Evolutionary conservation across 2,797 vertebrate genomes (phyloP).

Genomic region (Enteromius thamalakanensis): DNA sequence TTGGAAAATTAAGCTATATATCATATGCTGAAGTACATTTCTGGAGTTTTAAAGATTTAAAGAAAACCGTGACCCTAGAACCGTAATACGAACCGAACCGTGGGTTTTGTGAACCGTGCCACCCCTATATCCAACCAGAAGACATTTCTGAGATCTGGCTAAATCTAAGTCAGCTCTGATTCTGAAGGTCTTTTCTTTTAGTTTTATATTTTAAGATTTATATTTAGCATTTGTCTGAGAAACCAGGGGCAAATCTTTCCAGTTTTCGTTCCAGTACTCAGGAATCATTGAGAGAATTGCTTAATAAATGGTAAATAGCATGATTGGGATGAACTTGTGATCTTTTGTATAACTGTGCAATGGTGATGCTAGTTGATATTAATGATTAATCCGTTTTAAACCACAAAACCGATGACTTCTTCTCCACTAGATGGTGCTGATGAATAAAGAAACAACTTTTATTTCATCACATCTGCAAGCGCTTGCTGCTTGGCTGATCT

Average conservation of each 20-base stretch:
- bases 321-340: not conserved
- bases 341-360: not conserved
- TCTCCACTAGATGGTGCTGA: slow-evolving; percentile 65
- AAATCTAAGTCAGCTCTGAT: too few species aligned
- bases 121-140: too few species aligned
- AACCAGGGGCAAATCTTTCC: not conserved
- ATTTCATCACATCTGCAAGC: not conserved
- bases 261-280: not conserved
- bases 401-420: not conserved
- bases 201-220: too few species aligned
- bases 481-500: not conserved
- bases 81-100: too few species aligned
- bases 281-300: not conserved
- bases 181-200: too few species aligned
- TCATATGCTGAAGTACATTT: too few species aligned
- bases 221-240: too few species aligned
- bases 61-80: too few species aligned
- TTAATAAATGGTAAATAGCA: not conserved
- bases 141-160: too few species aligned
- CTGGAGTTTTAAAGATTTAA: too few species aligned
- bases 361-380: slow-evolving; percentile 35
- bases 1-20: too few species aligned
- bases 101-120: too few species aligned
- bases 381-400: not conserved
- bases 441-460: slow-evolving; percentile 40